Evolutionary conservation across 2,888 invertebrate genomes (phyloP), one percentile per base, ranked within the genome.

Genomic region (Brachyopa scutellaris): DNA sequence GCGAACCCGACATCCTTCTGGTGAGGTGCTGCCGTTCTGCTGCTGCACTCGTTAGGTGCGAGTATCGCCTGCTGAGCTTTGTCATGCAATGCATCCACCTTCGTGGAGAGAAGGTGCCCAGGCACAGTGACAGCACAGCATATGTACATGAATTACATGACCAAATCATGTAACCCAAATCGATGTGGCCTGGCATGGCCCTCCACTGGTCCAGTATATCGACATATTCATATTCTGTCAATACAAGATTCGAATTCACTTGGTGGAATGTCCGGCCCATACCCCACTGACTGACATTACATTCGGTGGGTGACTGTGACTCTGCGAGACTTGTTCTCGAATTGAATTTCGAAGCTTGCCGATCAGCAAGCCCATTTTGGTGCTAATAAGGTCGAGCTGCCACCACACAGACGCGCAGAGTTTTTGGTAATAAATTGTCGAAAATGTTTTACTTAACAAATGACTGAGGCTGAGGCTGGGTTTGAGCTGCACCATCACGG

Each of bases 361-460:
- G 74, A 40, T 59, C 49, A 74, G 74, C 79, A 69, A 80, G 79
- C 79, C 79, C 79, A 80, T 80, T 80, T 80, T n/a, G n/a, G 74
- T 80, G 57, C 74, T 64, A 79, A 80, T 80, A 80, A 80, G 79
- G 74, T 80, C 79, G 67, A 64, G 29, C 51, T 59, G 62, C 57
- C 76, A 62, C 69, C 51, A n/a, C n/a, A n/a, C n/a, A n/a, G 69
- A 69, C 76, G 67, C 47, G 53, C 42, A 19, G n/a, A 49, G 42
- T 33, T 61, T 62, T 62, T 36, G 53, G 55, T 21, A 45, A 73
- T 64, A 55, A 57, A 40, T 74, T 47, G 26, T 31, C 38, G 36
- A 57, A 66, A 57, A n/a, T 49, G 55, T 64, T 66, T 40, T 53
- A 70, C 61, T 38, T 38, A 23, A 57, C 55, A 77, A 64, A 55